Evolutionary conservation across 2,797 vertebrate species (phyloP).

Genomic region (Pangasius larnaudii): DNA sequence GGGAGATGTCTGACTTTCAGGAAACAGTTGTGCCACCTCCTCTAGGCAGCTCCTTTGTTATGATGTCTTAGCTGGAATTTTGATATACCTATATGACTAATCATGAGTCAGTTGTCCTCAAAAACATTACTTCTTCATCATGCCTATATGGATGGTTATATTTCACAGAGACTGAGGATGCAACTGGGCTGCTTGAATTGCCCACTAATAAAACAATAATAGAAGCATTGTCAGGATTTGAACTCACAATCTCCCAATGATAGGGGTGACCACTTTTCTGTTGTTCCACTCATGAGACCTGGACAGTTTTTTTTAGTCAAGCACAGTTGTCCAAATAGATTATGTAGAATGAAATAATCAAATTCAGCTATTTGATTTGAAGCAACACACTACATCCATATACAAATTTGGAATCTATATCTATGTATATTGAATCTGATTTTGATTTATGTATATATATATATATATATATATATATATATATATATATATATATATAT

Average conservation of each 20-base stretch:
- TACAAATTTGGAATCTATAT: not conserved
- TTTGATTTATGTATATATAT: not conserved
- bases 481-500: not conserved
- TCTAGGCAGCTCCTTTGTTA: slow-evolving; percentile 1
- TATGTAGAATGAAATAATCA: not conserved
- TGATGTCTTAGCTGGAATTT: not conserved
- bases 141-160: not conserved
- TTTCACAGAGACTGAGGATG: not conserved
- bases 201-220: not conserved
- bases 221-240: not conserved
- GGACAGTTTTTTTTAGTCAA: not conserved
- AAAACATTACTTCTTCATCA: not conserved
- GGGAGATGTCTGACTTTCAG: not conserved
- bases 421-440: not conserved
- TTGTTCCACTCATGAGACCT: not conserved
- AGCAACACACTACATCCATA: not conserved
- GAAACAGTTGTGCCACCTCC: not conserved
- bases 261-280: not conserved
- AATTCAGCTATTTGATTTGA: not conserved
- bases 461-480: not conserved
- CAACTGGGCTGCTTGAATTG: not conserved
- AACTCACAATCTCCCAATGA: not conserved
- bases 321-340: not conserved
- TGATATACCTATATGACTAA: not conserved
- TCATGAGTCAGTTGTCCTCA: not conserved